Base-by-base conservation (phyloP, 2,113 vertebrate genomes). In the Centrocercus urophasianus region DNA sequence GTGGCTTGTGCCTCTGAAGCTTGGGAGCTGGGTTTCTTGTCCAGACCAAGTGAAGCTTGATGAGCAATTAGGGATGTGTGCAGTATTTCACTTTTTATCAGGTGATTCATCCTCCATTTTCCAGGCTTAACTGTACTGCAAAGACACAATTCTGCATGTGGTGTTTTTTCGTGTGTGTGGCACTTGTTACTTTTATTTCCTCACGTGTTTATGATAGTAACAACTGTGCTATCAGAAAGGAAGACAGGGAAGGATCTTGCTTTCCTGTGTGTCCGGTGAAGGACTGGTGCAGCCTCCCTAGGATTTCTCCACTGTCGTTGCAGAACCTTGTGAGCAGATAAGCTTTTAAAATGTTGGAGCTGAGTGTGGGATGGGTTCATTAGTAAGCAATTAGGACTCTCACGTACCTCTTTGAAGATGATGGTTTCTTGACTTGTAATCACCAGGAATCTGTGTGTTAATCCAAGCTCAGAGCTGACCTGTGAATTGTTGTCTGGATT, bases 321-420 rank as follows among this genome's bases (percentile, higher is more conserved):
- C 45, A 73, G 78, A 77, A 63, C 22, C 1, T 16, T 71, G 16
- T 28, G 45, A 66, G 18, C 42, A 54, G 22, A 36, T 36, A 22
- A 0, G 34, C 24, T 47, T 2, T 45, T 50, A 28, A 70, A 59
- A 24, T 13, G 6, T 16, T 32, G 24, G 18, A 2, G 7, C 25
- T 40, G 81, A 24, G 48, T 13, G 20, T 56, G 32, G 66, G 42
- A 71, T 6, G 24, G 73, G n/a, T 28, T 32, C 3, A 1, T 20
- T 50, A 65, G 61, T 25, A 8, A 79, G 40, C 22, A 64, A 11
- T 52, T 60, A 28, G 34, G 40, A 10, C 30, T 72, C 3, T 28
- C 4, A 5, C 0, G 0, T 34, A 30, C 18, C 10, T 21, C 30
- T 79, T n/a, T 25, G 32, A 67, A 69, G 52, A 40, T 17, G 52